These are phyloP conservation scores for Chauna torquata DNA, from an alignment of 2,113 vertebrate species.

Conservation along the genomic window DNA sequence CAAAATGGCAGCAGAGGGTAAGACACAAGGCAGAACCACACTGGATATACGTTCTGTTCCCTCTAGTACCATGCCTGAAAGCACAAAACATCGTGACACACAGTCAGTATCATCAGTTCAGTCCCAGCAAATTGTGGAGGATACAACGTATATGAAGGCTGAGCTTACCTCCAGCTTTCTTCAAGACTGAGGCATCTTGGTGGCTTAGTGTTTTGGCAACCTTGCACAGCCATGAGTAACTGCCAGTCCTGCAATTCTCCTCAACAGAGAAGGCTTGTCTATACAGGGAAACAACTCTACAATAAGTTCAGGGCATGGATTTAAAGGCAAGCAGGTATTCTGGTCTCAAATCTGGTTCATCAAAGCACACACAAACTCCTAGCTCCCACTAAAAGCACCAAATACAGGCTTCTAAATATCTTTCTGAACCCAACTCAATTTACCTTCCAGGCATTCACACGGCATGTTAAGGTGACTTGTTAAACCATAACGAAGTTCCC, in stretches of 20 bases:
- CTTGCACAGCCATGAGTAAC: not conserved
- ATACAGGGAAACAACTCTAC: not conserved
- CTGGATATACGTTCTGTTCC: rapidly evolving
- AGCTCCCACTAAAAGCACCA: not conserved
- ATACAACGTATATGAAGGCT: rapidly evolving
- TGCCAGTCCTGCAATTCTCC: not conserved
- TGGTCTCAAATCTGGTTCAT: not conserved
- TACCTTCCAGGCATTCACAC: not conserved
- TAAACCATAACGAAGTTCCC: not conserved
- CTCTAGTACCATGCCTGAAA: not conserved
- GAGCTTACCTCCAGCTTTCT: not conserved
- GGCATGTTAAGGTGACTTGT: not conserved
- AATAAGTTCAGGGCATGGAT: not conserved
- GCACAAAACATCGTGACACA: not conserved
- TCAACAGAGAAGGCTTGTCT: not conserved
- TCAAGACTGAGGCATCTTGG: not conserved
- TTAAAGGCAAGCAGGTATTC: not conserved
- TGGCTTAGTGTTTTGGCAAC: not conserved
- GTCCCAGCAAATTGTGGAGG: not conserved
- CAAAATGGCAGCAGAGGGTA: not conserved
- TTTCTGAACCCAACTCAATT: not conserved
- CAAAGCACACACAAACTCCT: not conserved
- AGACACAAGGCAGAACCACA: not conserved
- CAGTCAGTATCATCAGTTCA: not conserved
- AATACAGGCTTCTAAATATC: not conserved